Percentiles rank a stretch among this genome's conserved stretches.
phyloP scores from a whole-genome alignment of 2,797 vertebrate genomes.

The Pangasius larnaudii region DNA sequence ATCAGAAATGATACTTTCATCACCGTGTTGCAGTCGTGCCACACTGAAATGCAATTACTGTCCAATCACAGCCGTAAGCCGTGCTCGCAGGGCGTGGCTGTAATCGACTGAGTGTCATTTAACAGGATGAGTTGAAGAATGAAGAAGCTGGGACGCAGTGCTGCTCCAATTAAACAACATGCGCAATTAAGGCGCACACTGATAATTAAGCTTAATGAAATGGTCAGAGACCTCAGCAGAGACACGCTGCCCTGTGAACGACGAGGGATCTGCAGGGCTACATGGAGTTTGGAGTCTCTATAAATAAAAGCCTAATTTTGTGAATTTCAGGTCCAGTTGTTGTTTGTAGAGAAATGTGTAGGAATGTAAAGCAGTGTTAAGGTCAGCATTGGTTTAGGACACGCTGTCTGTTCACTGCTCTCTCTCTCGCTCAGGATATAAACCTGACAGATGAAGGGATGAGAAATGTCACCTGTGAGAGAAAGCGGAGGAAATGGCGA shows the following conservation, averaged over 20 bases:
- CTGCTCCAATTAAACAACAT: background rate
- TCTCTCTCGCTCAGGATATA: background rate
- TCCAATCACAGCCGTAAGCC: background rate
- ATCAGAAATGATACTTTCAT: background rate
- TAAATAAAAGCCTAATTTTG: too few relatives aligned
- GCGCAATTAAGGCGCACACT: background rate
- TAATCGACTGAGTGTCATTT: too few relatives aligned
- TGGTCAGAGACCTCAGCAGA: background rate
- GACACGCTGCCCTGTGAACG: background rate
- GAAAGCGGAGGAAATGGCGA: slow-evolving; percentile 83
- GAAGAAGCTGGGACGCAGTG: background rate
- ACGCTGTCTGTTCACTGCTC: background rate
- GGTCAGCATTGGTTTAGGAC: too few relatives aligned
- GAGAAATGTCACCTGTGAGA: slow-evolving; percentile 77
- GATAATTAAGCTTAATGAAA: background rate
- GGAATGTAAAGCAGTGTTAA: too few relatives aligned
- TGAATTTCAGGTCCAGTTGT: too few relatives aligned
- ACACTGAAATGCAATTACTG: background rate
- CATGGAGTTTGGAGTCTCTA: too few relatives aligned
- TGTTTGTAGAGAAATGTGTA: too few relatives aligned
- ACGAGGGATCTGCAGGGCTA: background rate
- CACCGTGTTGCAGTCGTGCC: background rate
- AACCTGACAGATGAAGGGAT: background rate
- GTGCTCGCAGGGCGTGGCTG: background rate
- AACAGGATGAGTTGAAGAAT: too few relatives aligned